phyloP scores from a whole-genome alignment of 1,140 invertebrate species.

The Drosophila ogumai region DNA sequence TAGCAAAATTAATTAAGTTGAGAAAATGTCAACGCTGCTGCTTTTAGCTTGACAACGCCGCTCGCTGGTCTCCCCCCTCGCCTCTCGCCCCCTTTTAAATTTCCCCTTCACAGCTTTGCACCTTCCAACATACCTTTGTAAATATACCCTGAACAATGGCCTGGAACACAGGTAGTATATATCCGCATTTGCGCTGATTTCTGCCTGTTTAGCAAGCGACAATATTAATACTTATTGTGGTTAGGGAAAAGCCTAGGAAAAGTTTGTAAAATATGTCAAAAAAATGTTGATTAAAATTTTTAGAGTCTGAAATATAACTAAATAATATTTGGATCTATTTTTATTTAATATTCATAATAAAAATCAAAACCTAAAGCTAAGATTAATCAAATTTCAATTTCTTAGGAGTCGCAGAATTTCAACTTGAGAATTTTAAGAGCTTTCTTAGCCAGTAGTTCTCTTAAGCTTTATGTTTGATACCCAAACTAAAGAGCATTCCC shows the following conservation, averaged over 20 bases:
- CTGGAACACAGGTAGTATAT: neutral
- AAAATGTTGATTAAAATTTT: neutral
- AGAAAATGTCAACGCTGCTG: conserved; percentile 80
- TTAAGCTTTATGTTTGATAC: neutral
- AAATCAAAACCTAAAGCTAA: no score
- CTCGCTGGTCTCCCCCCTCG: neutral
- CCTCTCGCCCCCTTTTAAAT: neutral
- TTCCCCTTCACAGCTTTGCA: neutral
- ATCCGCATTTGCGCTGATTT: conserved; percentile 1
- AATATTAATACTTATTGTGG: neutral
- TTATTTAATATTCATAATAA: no score
- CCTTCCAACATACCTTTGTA: conserved; percentile 17
- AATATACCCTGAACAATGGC: conserved; percentile 38
- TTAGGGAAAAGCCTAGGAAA: no score
- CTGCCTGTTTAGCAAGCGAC: neutral
- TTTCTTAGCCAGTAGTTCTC: no score
- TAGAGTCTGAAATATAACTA: no score
- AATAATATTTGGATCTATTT: no score
- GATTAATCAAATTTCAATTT: no score
- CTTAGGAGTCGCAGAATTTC: no score
- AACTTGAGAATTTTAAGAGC: neutral
- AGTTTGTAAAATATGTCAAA: neutral
- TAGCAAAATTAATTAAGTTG: conserved; percentile 80
- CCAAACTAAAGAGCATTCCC: neutral
- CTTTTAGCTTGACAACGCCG: conserved; percentile 48